Percentiles rank a stretch among this genome's conserved stretches.
Evolutionary conservation across 37 sponge, comb jelly and placozoan species (phyloP).

Genomic region (Dysidea cf. avara): DNA sequence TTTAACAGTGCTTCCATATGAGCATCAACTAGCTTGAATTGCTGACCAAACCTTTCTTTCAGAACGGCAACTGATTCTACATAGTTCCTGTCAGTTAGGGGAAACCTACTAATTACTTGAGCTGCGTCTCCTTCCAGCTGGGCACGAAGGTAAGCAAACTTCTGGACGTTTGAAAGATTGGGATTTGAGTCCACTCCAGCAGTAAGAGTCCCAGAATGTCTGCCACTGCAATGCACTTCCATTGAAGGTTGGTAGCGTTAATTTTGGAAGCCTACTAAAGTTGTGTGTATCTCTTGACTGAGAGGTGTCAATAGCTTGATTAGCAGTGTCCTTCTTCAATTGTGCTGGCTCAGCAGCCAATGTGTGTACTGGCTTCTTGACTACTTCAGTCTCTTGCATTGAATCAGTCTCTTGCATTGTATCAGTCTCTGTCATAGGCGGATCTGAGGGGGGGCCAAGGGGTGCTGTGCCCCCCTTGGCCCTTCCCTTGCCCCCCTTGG

Average conservation of each 20-base stretch:
- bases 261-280: constrained; percentile 12
- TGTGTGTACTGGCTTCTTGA: no score
- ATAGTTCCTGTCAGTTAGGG: constrained; percentile 14
- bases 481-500: no score
- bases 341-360: no score
- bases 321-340: no score
- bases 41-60: neutral
- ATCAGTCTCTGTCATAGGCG: no score
- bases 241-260: constrained; percentile 13
- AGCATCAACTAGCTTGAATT: neutral
- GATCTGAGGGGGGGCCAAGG: no score
- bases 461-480: no score
- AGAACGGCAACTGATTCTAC: constrained; percentile 7
- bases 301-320: no score
- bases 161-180: constrained; percentile 1
- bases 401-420: no score
- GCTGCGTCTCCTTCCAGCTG: constrained; percentile 9
- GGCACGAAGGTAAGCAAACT: constrained; percentile 20
- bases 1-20: constrained; percentile 9
- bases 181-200: constrained; percentile 3
- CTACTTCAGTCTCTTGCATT: no score
- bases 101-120: constrained; percentile 1
- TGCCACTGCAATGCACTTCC: constrained; percentile 13
- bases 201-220: constrained; percentile 19
- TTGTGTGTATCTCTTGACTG: no score